Evolutionary conservation across 2,113 vertebrate species (phyloP).

Genomic region (Cinclus cinclus): DNA sequence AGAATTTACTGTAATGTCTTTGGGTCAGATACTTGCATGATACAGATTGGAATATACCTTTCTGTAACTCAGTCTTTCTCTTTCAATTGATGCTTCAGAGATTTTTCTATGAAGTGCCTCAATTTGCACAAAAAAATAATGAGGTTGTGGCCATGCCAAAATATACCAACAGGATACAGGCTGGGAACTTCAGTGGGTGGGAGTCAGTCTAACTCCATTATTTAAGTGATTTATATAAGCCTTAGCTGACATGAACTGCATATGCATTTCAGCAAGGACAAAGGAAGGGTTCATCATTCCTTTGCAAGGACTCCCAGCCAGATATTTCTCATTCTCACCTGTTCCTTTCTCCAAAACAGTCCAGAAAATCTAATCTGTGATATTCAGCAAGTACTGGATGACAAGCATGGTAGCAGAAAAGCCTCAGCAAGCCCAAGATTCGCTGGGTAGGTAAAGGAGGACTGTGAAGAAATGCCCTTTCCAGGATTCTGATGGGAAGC

Average conservation of each 20-base stretch:
- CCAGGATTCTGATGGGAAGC: not conserved
- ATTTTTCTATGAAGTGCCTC: not conserved
- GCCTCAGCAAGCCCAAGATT: not conserved
- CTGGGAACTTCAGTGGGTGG: not conserved
- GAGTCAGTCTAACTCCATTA: not conserved
- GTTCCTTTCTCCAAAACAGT: not conserved
- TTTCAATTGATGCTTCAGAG: not conserved
- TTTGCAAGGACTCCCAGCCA: not conserved
- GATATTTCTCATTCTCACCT: not conserved
- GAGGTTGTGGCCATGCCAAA: not conserved
- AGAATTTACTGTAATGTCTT: not conserved
- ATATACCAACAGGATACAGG: not conserved
- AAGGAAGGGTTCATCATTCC: not conserved
- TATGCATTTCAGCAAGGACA: not conserved
- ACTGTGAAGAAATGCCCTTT: not conserved
- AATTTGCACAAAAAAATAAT: not conserved
- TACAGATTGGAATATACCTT: not conserved
- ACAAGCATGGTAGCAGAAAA: not conserved
- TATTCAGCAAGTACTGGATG: not conserved
- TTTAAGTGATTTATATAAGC: not conserved
- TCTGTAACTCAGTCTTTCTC: not conserved
- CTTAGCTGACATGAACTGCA: not conserved
- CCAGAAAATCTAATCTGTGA: not conserved
- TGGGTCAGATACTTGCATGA: not conserved
- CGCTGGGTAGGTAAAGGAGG: not conserved